Conservation (phyloP, 2,113 vertebrate genomes). For the Menura novaehollandiae region DNA sequence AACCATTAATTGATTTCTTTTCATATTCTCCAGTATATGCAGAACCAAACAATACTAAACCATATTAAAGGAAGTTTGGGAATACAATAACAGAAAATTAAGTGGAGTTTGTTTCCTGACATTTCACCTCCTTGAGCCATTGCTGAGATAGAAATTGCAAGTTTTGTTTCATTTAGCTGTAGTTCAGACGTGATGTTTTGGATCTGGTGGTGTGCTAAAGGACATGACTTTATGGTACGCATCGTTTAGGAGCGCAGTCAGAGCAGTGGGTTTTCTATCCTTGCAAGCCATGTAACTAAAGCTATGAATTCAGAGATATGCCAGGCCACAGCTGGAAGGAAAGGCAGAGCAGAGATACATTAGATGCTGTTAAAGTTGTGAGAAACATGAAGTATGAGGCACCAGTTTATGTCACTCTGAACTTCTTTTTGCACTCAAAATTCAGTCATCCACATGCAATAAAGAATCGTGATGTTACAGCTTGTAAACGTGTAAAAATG, state of each 20-base stretch:
- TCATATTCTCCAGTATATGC: neutral
- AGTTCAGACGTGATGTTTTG: accelerated
- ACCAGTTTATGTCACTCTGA: neutral
- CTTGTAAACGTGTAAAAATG: neutral
- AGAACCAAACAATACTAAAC: neutral
- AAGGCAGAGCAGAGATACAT: neutral
- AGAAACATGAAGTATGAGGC: neutral
- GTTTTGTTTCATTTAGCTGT: neutral
- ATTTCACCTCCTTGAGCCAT: neutral
- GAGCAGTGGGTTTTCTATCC: neutral
- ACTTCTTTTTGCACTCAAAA: neutral
- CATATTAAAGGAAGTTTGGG: neutral
- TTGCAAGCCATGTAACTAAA: neutral
- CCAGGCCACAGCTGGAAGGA: neutral
- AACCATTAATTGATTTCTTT: neutral
- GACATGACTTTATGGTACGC: neutral
- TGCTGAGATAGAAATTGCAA: neutral
- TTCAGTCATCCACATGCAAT: neutral
- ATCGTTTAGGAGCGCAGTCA: neutral
- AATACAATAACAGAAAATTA: neutral
- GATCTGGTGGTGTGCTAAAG: neutral
- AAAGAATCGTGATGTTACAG: neutral
- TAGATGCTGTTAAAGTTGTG: neutral
- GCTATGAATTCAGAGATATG: neutral
- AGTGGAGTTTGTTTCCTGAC: neutral